Conservation (phyloP, 2,888 invertebrate species). For the Sinodicranocentrus sp. region DNA sequence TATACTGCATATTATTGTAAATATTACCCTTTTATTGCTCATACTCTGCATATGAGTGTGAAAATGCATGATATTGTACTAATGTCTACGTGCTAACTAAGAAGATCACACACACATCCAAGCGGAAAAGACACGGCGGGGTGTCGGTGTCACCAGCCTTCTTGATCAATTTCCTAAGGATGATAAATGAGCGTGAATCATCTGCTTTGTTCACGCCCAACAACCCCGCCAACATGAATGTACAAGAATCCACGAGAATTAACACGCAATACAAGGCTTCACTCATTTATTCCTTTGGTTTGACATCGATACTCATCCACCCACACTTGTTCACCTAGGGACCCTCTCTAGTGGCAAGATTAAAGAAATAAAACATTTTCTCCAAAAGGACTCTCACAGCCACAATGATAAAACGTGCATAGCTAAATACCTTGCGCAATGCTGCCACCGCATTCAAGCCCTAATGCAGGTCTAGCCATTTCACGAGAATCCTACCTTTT, state of each 20-base stretch:
- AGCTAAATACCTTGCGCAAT: too few species aligned
- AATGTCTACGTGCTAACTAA: conserved; percentile 12
- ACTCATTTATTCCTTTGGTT: conserved; percentile 28
- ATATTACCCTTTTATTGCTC: too few species aligned
- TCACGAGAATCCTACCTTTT: too few species aligned
- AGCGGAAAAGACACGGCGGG: conserved; percentile 34
- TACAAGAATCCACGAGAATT: conserved; percentile 19
- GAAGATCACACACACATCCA: not conserved
- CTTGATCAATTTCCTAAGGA: conserved; percentile 64
- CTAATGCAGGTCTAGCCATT: too few species aligned
- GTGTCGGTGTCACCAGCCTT: conserved; percentile 60
- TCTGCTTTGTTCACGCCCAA: conserved; percentile 61
- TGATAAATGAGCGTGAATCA: conserved; percentile 64
- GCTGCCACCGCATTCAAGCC: too few species aligned
- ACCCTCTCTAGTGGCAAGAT: too few species aligned
- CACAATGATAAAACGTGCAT: too few species aligned
- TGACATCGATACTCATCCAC: conserved; percentile 21
- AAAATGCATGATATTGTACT: not conserved
- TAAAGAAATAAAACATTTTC: too few species aligned
- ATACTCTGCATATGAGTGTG: not conserved
- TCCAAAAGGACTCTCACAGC: too few species aligned
- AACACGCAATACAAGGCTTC: conserved; percentile 33
- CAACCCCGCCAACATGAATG: not conserved
- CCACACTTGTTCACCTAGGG: not conserved
- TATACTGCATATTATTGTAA: not conserved